Base-by-base conservation (phyloP, 2,797 vertebrate genomes). In the Paguma larvata region DNA sequence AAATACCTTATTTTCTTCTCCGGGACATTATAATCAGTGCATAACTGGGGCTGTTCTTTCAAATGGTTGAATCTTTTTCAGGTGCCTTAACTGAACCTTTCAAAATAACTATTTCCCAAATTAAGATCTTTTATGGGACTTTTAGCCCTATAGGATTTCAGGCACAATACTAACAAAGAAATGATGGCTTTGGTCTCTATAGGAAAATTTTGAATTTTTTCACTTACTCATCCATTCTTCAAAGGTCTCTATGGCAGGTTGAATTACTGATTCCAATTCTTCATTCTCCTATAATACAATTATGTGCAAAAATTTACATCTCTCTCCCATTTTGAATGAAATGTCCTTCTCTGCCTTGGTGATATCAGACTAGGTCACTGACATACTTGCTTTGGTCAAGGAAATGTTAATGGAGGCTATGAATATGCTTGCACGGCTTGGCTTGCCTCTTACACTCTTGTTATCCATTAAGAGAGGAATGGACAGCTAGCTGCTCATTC, bases 61-160 rank as follows among this genome's bases (percentile, higher is more conserved):
- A 94, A 84, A 87, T 85, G 27, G 68, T 89, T 95, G 59, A 56
- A 41, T 82, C 53, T 90, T 92, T 65, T 96, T 86, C 46, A 83
- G 13, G 10, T 77, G n/a, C 44, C 25, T 94, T 94, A 96, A 88
- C 13, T 91, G 19, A 86, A 72, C 85, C 30, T 91, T 84, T 79
- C 48, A 93, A 93, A 70, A 78, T 59, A 94, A 94, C 38, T 78
- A 51, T 51, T 34, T 90, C 78, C 90, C 15, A 70, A 95, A 41
- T 86, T 86, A 15, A 73, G 4, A 62, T 46, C 34, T 87, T 91
- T 89, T 56, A 46, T 80, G 34, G 32, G 59, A 62, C 25, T 84
- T 95, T 86, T 85, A 85, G 32, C 11, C 34, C 25, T 32, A 6
- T n/a, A 75, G 27, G 56, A 56, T 80, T 73, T 95, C 41, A 91